Evolutionary conservation across 1,140 invertebrate species (phyloP).

Genomic region (Drosophila hydei): DNA sequence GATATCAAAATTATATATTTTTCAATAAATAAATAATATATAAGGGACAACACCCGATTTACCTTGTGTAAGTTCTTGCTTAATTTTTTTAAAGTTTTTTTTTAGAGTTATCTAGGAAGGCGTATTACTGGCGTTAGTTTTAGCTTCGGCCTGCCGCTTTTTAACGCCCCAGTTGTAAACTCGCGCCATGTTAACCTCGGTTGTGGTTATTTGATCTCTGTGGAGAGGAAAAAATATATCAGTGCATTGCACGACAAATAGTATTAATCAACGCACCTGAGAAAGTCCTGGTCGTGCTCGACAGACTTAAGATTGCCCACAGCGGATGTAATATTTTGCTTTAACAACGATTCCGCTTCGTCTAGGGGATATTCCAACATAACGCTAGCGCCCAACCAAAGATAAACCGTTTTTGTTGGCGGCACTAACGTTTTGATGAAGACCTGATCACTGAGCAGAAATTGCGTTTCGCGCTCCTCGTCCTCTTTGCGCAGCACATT

Average conservation of each 20-base stretch:
- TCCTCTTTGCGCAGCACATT: slow-evolving; percentile 93
- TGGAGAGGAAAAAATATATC: slow-evolving; percentile 45
- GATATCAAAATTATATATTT: slow-evolving; percentile 1
- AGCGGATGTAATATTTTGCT: slow-evolving; percentile 94
- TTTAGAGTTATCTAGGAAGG: slow-evolving; percentile 46
- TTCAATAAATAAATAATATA: slow-evolving; percentile 64
- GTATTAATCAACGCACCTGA: slow-evolving; percentile 55
- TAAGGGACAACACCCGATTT: slow-evolving; percentile 28
- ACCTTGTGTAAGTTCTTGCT: slow-evolving; percentile 23
- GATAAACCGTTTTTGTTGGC: slow-evolving; percentile 96
- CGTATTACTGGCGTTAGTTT: slow-evolving; percentile 47
- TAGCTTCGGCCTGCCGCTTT: slow-evolving; percentile 88
- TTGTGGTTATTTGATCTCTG: slow-evolving; percentile 98
- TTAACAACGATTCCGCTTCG: slow-evolving; percentile 94
- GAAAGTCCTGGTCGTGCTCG: slow-evolving; percentile 92
- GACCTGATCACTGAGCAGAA: slow-evolving; percentile 97
- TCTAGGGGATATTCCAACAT: slow-evolving; percentile 98
- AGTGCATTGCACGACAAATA: neutral
- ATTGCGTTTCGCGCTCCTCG: slow-evolving; percentile 94
- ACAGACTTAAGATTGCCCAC: slow-evolving; percentile 93
- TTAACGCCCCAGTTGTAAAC: slow-evolving; percentile 99
- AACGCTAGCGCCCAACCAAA: slow-evolving; percentile 99
- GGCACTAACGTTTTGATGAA: slow-evolving; percentile 95
- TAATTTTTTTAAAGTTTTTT: neutral
- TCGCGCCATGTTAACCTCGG: slow-evolving; percentile 98